phyloP scores from a whole-genome alignment of 2,888 invertebrate species.

The Gibbula magus region DNA sequence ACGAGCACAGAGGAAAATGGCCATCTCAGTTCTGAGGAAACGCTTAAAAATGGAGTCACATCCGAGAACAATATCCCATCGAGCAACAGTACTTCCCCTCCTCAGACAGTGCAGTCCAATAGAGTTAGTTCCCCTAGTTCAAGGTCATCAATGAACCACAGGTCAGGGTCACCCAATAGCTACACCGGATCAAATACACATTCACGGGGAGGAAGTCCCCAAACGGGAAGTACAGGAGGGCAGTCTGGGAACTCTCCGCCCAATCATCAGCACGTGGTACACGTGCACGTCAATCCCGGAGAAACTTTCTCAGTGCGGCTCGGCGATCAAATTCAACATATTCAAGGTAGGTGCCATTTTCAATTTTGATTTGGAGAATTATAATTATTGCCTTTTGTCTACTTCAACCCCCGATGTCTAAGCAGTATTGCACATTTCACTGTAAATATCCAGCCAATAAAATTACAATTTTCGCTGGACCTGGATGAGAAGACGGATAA shows the following conservation, averaged over 20 bases:
- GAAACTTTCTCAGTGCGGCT: constrained; percentile 85
- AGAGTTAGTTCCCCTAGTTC: constrained; percentile 29
- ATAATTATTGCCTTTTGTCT: too few relatives aligned
- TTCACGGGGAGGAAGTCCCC: constrained; percentile 31
- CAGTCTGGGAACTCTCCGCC: constrained; percentile 37
- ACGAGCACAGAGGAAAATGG: constrained; percentile 42
- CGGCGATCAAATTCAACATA: constrained; percentile 84
- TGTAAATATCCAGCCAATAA: too few relatives aligned
- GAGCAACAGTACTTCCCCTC: constrained; percentile 11
- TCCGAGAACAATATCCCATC: constrained; percentile 30
- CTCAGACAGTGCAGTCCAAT: constrained; percentile 12
- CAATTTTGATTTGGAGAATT: background rate
- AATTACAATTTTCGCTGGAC: too few relatives aligned
- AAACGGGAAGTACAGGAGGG: constrained; percentile 28
- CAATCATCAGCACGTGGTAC: constrained; percentile 80
- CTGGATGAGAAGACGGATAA: too few relatives aligned
- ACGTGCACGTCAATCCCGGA: constrained; percentile 86
- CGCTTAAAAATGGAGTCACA: constrained; percentile 37
- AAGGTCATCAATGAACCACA: background rate
- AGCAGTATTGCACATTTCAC: too few relatives aligned
- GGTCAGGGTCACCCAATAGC: constrained; percentile 23
- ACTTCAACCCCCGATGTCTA: too few relatives aligned
- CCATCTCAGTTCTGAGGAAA: constrained; percentile 45
- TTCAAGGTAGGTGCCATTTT: constrained; percentile 81
- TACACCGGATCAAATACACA: background rate